These are phyloP conservation scores for Tipula confusa DNA, from an alignment of 2,888 invertebrate species.

Conservation along the genomic window DNA sequence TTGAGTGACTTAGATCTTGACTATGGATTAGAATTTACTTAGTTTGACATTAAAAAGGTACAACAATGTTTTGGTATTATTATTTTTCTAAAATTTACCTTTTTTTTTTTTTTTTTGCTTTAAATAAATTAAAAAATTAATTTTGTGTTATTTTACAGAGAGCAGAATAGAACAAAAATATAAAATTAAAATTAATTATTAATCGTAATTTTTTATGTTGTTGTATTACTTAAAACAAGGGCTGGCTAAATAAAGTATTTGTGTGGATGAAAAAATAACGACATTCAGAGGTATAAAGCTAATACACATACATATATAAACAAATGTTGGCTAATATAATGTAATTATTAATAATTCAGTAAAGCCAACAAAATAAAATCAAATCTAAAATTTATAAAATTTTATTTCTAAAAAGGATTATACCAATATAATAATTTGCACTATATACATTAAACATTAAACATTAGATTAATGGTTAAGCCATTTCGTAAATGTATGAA, in stretches of 20 bases:
- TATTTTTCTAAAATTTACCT: neutral
- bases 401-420: neutral
- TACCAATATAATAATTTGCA: neutral
- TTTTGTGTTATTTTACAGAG: neutral
- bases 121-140: neutral
- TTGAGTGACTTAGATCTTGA: constrained; percentile 25
- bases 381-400: neutral
- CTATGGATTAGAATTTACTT: neutral
- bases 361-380: neutral
- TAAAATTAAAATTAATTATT: neutral
- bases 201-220: constrained; percentile 21
- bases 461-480: neutral
- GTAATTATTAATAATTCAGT: neutral
- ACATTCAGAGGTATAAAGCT: neutral
- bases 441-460: neutral
- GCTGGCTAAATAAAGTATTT: neutral
- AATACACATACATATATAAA: neutral
- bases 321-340: neutral
- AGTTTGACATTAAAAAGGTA: constrained; percentile 1
- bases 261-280: neutral
- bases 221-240: neutral
- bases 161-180: neutral
- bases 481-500: neutral
- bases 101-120: neutral
- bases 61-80: neutral